Evolutionary conservation across 2,113 vertebrate species (phyloP).

Genomic region (Pteronura brasiliensis): DNA sequence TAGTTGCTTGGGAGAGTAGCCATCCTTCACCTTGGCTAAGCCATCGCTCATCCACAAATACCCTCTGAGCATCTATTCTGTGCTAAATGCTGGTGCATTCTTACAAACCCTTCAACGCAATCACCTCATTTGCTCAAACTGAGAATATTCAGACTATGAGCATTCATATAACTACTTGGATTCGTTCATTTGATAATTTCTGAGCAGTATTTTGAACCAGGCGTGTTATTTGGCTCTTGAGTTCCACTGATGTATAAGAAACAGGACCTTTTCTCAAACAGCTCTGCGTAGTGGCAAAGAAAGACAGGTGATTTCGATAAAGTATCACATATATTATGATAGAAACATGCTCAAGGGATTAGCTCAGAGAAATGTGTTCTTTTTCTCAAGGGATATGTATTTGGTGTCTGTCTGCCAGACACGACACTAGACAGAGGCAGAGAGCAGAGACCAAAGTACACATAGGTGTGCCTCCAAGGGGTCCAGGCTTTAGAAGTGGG

Average conservation of each 20-base stretch:
- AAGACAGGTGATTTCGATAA: not conserved
- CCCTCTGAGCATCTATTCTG: not conserved
- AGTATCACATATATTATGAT: not conserved
- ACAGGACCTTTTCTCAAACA: not conserved
- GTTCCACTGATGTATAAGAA: not conserved
- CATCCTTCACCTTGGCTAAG: not conserved
- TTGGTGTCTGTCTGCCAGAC: not conserved
- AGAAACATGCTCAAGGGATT: not conserved
- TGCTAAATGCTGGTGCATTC: not conserved
- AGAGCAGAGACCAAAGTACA: not conserved
- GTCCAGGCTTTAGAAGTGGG: not conserved
- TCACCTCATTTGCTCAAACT: not conserved
- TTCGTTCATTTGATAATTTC: not conserved
- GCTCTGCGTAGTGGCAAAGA: not conserved
- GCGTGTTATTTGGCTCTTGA: not conserved
- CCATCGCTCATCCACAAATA: not conserved
- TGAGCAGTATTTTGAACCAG: not conserved
- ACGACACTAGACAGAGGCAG: not conserved
- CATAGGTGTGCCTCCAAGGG: not conserved
- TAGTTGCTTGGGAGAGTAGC: not conserved
- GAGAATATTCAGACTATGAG: not conserved
- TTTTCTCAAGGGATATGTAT: not conserved
- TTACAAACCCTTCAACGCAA: not conserved
- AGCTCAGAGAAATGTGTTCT: not conserved
- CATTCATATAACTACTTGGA: not conserved